phyloP scores from a whole-genome alignment of 1,140 invertebrate species.

The Telenomus remus region DNA sequence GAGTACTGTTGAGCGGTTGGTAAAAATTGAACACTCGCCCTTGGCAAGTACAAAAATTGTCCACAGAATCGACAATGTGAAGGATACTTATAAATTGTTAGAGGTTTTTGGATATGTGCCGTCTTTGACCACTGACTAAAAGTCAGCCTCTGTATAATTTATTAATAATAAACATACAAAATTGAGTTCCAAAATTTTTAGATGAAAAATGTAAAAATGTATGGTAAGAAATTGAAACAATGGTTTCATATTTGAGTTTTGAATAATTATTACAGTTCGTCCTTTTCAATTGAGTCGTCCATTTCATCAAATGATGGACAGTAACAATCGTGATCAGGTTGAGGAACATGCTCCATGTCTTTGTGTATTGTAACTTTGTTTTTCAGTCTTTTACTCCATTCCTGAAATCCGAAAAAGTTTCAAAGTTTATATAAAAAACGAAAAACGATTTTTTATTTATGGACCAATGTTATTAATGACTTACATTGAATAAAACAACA shows the following conservation, averaged over 20 bases:
- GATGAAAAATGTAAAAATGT: no score
- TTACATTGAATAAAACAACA: conserved; percentile 84
- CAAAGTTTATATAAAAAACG: background rate
- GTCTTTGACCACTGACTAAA: background rate
- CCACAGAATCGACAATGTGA: background rate
- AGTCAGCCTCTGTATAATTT: no score
- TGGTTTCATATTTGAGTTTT: no score
- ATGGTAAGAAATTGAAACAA: no score
- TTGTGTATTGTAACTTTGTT: conserved; percentile 78
- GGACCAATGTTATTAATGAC: conserved; percentile 26
- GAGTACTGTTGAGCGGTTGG: background rate
- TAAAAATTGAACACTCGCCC: background rate
- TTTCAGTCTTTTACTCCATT: conserved; percentile 84
- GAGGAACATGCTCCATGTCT: conserved; percentile 85
- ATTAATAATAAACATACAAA: no score
- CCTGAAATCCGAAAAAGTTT: conserved; percentile 76
- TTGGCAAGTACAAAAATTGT: background rate
- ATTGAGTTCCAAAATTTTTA: no score
- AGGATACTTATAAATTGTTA: background rate
- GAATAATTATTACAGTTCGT: conserved; percentile 26
- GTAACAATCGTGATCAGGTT: conserved; percentile 75
- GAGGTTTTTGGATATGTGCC: background rate
- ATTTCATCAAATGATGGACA: conserved; percentile 72
- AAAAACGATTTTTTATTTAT: background rate
- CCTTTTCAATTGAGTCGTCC: conserved; percentile 4